These are phyloP conservation scores for Cerastis rubricosa DNA, from an alignment of 2,888 invertebrate genomes.

Conservation along the genomic window DNA sequence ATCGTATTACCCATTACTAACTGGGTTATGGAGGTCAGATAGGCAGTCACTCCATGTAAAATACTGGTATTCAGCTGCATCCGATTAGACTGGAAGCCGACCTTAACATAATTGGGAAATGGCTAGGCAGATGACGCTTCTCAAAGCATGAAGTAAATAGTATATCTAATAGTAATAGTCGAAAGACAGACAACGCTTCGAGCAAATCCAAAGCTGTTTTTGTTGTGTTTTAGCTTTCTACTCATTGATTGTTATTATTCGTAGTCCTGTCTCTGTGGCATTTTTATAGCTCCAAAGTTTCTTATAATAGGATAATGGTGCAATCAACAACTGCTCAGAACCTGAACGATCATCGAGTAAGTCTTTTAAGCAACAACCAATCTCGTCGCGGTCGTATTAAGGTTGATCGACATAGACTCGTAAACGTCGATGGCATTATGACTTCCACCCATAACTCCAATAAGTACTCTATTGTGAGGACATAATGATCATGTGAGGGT, in stretches of 20 bases:
- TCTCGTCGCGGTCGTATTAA: not conserved
- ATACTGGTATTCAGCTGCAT: too few relatives aligned
- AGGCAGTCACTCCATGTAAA: too few relatives aligned
- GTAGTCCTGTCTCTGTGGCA: not conserved
- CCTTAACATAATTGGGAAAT: too few relatives aligned
- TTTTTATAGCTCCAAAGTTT: not conserved
- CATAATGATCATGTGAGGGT: slow-evolving; percentile 15
- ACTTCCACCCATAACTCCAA: not conserved
- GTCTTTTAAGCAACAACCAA: not conserved
- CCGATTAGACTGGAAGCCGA: too few relatives aligned
- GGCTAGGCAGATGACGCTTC: not conserved
- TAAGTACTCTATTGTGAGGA: slow-evolving; percentile 3
- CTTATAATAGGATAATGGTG: not conserved
- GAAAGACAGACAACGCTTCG: not conserved
- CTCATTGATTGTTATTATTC: slow-evolving; percentile 1
- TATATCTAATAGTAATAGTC: not conserved
- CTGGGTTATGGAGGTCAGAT: too few relatives aligned
- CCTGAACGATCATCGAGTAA: not conserved
- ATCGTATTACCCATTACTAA: too few relatives aligned
- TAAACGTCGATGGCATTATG: not conserved
- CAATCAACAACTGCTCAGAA: not conserved
- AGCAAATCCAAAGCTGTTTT: not conserved
- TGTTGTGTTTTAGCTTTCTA: not conserved
- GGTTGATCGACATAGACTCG: not conserved
- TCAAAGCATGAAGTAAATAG: not conserved